phyloP scores from a whole-genome alignment of 2,113 vertebrate genomes.

The Gallinago undulata region DNA sequence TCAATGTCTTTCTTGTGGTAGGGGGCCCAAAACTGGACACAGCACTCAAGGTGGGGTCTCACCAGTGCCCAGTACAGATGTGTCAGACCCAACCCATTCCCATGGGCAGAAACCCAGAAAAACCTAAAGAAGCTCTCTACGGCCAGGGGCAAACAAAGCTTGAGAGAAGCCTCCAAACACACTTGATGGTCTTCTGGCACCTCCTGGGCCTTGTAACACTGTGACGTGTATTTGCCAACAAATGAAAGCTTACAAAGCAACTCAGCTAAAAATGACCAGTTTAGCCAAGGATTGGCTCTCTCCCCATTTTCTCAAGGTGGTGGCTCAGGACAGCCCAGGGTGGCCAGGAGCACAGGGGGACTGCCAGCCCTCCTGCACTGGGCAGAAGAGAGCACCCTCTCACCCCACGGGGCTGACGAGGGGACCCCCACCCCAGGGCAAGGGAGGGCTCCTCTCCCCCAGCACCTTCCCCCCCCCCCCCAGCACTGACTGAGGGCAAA shows the following conservation, averaged over 20 bases:
- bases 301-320: neutral
- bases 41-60: no score
- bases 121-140: neutral
- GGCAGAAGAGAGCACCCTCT: neutral
- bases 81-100: neutral
- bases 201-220: fast-evolving
- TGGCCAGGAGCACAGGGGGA: no score
- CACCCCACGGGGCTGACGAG: no score
- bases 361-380: neutral
- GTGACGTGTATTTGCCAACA: fast-evolving
- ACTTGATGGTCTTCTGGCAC: fast-evolving
- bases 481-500: neutral
- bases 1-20: no score
- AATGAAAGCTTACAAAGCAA: neutral
- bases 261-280: neutral
- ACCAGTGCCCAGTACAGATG: no score
- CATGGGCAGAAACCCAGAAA: neutral
- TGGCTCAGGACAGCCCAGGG: no score
- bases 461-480: no score
- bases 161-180: neutral
- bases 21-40: no score
- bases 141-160: fast-evolving
- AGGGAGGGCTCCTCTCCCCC: neutral
- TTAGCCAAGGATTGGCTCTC: neutral
- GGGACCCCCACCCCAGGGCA: neutral